phyloP scores from a whole-genome alignment of 2,888 invertebrate genomes.

The Ametastegia equiseti region DNA sequence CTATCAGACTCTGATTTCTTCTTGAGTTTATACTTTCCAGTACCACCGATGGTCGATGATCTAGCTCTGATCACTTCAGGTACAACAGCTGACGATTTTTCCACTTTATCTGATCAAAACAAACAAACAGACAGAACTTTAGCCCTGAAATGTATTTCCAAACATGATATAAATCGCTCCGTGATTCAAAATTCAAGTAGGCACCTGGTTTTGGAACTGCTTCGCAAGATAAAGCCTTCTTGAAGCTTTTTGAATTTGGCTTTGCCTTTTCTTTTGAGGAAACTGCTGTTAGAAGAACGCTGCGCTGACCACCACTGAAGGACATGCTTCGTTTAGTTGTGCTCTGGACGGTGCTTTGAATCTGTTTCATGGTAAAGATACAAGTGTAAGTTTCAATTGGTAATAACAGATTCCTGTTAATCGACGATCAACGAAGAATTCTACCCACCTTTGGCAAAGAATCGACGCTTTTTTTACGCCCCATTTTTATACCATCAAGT shows the following conservation, averaged over 20 bases:
- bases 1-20: constrained; percentile 59
- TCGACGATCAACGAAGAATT: neutral
- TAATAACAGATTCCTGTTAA: too few relatives aligned
- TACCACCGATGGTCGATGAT: constrained; percentile 48
- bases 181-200: neutral
- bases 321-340: constrained; percentile 19
- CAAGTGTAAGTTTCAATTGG: neutral
- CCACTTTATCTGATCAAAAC: neutral
- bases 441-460: neutral
- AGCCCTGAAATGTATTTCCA: neutral
- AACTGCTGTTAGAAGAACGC: neutral
- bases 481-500: neutral
- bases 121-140: neutral
- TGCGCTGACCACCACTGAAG: neutral
- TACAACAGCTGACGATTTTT: constrained; percentile 25
- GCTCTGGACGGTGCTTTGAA: neutral
- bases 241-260: neutral
- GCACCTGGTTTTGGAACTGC: constrained; percentile 20
- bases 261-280: neutral
- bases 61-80: constrained; percentile 19
- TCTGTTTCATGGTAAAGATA: neutral
- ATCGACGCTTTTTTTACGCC: constrained; percentile 12
- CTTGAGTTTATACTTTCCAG: constrained; percentile 64
- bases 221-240: neutral
- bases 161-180: neutral